phyloP scores from a whole-genome alignment of 1,140 invertebrate genomes.

The Saxidomus purpurata region DNA sequence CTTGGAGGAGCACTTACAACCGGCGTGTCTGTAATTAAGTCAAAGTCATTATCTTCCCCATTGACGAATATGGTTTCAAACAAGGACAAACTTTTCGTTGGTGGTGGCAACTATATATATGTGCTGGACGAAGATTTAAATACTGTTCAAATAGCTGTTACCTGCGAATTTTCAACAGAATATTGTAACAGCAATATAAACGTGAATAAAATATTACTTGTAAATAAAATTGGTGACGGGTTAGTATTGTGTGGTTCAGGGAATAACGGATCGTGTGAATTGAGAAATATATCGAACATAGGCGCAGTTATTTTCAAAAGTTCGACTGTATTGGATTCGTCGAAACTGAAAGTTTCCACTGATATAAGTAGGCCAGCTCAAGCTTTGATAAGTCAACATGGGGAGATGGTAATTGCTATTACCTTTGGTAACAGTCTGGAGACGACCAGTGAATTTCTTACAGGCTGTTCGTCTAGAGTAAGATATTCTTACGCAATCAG shows the following conservation, averaged over 20 bases:
- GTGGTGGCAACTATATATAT: not conserved
- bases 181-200: not conserved
- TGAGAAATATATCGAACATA: not conserved
- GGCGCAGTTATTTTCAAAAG: not conserved
- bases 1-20: too few species aligned
- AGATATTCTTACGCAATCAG: not conserved
- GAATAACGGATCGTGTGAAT: not conserved
- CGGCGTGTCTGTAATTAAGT: too few species aligned
- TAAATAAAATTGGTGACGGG: not conserved
- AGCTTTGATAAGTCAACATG: not conserved
- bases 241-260: not conserved
- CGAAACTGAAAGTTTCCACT: not conserved
- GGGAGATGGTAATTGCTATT: not conserved
- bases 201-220: slow-evolving; percentile 5
- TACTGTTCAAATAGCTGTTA: not conserved
- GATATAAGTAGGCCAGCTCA: not conserved
- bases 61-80: not conserved
- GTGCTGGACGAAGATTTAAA: slow-evolving; percentile 10
- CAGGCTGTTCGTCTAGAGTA: not conserved
- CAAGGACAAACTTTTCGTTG: slow-evolving; percentile 5
- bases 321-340: not conserved
- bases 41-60: not conserved
- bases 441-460: not conserved
- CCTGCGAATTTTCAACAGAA: not conserved
- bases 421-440: not conserved